A percentile compares a stretch with the other conserved stretches of the same genome.
Conservation (phyloP, 2,113 vertebrate species). For the Crotophaga sulcirostris region DNA sequence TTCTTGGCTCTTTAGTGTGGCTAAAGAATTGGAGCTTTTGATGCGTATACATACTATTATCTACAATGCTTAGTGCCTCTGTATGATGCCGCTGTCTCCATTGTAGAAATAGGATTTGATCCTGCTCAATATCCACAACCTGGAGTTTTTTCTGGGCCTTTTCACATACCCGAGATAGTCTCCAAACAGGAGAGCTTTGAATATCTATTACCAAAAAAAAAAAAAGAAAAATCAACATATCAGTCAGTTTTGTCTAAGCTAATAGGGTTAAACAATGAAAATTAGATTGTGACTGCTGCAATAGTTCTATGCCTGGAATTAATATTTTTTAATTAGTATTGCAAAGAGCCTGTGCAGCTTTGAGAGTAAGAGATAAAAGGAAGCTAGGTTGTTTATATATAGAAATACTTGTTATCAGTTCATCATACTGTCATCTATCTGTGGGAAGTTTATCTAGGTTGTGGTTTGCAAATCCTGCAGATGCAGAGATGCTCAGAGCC, state of each 20-base stretch:
- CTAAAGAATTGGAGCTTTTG: not conserved
- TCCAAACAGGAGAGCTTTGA: not conserved
- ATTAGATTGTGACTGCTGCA: not conserved
- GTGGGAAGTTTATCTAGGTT: not conserved
- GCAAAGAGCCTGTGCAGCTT: not conserved
- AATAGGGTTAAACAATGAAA: not conserved
- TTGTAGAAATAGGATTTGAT: not conserved
- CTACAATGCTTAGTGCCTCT: not conserved
- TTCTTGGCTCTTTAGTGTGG: not conserved
- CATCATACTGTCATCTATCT: not conserved
- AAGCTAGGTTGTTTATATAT: not conserved
- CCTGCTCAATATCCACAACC: not conserved
- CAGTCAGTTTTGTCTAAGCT: not conserved
- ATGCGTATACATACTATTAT: fast-evolving
- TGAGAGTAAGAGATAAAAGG: not conserved
- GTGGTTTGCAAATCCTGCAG: not conserved
- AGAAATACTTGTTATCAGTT: not conserved
- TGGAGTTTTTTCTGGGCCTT: not conserved
- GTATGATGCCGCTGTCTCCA: not conserved
- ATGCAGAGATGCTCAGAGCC: not conserved
- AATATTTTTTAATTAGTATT: not conserved
- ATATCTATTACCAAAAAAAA: not conserved
- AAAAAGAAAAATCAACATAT: not conserved
- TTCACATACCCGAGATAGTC: not conserved
- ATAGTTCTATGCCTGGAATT: not conserved